phyloP scores from a whole-genome alignment of 2,888 invertebrate species.

The Cabera pusaria region DNA sequence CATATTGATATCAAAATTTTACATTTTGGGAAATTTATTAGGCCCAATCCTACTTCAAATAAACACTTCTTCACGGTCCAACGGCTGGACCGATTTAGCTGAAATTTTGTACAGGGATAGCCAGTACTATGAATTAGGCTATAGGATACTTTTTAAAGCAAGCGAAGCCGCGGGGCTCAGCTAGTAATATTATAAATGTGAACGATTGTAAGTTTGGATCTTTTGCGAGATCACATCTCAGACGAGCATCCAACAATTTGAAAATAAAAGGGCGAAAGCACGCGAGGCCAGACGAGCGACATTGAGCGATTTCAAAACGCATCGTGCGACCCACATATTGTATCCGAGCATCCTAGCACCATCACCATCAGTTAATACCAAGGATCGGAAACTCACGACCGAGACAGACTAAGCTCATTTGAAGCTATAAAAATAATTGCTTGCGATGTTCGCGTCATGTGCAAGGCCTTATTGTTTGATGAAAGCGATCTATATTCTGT shows the following conservation, averaged over 20 bases:
- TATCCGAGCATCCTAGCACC: slow-evolving; percentile 50
- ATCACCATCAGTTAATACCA: slow-evolving; percentile 50
- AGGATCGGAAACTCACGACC: slow-evolving; percentile 50
- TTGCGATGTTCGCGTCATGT: slow-evolving; percentile 15
- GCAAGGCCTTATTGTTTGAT: slow-evolving; percentile 14
- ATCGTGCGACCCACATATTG: slow-evolving; percentile 57
- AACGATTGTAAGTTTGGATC: too few species aligned
- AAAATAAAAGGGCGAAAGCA: slow-evolving; percentile 30
- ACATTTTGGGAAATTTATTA: too few species aligned
- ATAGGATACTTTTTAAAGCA: too few species aligned
- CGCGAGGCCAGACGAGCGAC: slow-evolving; percentile 46
- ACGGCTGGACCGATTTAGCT: too few species aligned
- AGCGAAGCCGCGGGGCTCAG: too few species aligned
- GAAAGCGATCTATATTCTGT: slow-evolving; percentile 13
- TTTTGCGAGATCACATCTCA: too few species aligned
- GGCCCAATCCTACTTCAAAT: too few species aligned
- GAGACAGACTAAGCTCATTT: slow-evolving; percentile 11
- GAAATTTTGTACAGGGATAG: too few species aligned
- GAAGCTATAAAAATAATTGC: slow-evolving; percentile 23
- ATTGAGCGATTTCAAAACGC: slow-evolving; percentile 62
- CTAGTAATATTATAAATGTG: too few species aligned
- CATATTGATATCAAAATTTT: too few species aligned
- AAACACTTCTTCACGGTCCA: too few species aligned
- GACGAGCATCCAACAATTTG: neutral
- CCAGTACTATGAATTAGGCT: too few species aligned